Evolutionary conservation across 2,888 invertebrate species (phyloP), one percentile per base, ranked within the genome.

Genomic region (Neuroscelio doddi): DNA sequence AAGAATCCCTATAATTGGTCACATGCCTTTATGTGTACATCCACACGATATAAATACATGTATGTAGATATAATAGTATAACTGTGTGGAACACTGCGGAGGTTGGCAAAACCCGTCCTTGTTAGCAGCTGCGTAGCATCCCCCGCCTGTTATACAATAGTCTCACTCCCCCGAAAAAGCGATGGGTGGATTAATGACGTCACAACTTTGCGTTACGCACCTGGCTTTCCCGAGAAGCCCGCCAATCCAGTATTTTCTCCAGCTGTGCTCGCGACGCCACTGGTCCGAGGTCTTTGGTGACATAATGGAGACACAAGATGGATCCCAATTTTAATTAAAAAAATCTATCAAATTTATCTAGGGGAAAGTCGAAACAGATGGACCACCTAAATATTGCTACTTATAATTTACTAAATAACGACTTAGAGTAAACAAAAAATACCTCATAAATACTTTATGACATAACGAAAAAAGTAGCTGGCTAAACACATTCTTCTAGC

Each of bases 151-250:
- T 79, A 77, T 75, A 81, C 81, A 82, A 82, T 80, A 70, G 75
- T 73, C 68, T 70, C 72, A 62, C 71, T 75, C 74, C 70, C 70
- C 72, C 75, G 71, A 64, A 55, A 68, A 64, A 74, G 71, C 72
- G 77, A 80, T 81, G 81, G 81, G 76, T 82, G 82, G 81, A 81
- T 83, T 83, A 84, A 78, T 80, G 80, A 82, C 82, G 82, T 82
- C 81, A 83, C 73, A 72, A 72, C 66, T 66, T 62, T 68, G 68
- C 70, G 70, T 73, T 75, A 73, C 79, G 74, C 83, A 84, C 83
- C 83, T 84, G 83, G 83, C 80, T 71, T 74, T 55, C 68, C 68
- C 63, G 64, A 58, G 61, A 61, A 68, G 68, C 70, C 74, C 72
- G 69, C 80, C 80, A 81, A 81, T 81, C 74, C 68, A 46, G 53